These are phyloP conservation scores for Fragum sueziense DNA, from an alignment of 2,888 invertebrate species.

Conservation along the genomic window DNA sequence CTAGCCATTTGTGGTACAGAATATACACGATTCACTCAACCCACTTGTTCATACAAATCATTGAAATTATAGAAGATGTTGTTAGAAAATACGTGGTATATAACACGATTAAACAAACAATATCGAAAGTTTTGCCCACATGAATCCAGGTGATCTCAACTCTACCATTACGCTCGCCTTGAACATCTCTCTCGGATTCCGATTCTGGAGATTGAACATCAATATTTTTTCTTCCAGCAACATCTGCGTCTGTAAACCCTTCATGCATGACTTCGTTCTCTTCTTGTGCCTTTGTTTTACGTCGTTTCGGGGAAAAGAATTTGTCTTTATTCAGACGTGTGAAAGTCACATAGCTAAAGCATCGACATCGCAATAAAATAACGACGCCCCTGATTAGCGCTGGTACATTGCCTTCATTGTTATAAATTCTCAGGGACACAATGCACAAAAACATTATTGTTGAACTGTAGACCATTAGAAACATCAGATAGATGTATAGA, in stretches of 20 bases:
- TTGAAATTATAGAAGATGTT: neutral
- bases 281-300: neutral
- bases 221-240: neutral
- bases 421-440: constrained; percentile 39
- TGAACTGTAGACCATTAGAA: constrained; percentile 45
- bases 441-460: constrained; percentile 45
- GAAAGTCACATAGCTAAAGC: neutral
- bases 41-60: neutral
- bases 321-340: neutral
- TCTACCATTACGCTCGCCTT: neutral
- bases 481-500: constrained; percentile 47
- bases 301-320: neutral
- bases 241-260: neutral
- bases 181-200: neutral
- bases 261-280: neutral
- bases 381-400: neutral
- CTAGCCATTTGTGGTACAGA: too few species aligned
- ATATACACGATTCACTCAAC: too few species aligned
- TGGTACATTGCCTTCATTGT: neutral
- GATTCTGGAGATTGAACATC: neutral
- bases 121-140: neutral
- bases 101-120: neutral
- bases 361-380: neutral
- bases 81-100: neutral
- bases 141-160: neutral